A percentile compares a stretch with the other conserved stretches of the same genome.
These are phyloP conservation scores for Dolichotis patagonum DNA, from an alignment of 2,113 vertebrate genomes.

Conservation along the genomic window DNA sequence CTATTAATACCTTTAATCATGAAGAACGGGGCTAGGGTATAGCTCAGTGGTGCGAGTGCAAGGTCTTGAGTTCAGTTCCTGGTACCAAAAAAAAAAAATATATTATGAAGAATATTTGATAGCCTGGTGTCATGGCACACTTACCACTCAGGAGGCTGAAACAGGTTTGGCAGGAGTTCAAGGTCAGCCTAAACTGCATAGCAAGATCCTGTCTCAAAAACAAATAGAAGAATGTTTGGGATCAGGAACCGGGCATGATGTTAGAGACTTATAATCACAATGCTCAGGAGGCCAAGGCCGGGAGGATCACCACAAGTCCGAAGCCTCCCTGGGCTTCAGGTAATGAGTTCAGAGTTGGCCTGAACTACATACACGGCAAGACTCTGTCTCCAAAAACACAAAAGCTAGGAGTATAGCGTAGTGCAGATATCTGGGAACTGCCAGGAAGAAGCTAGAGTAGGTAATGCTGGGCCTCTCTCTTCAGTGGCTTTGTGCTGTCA, in stretches of 20 bases:
- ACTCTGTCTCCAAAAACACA: not conserved
- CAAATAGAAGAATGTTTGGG: not conserved
- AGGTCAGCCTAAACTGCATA: not conserved
- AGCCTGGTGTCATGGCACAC: accelerated
- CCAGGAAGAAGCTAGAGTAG: not conserved
- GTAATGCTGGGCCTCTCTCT: not conserved
- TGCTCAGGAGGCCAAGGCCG: not conserved
- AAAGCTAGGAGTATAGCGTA: not conserved
- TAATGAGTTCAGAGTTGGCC: not conserved
- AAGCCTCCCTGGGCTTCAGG: not conserved
- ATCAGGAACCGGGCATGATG: not conserved
- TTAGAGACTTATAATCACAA: not conserved
- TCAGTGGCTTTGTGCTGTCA: not conserved
- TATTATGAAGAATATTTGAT: not conserved
- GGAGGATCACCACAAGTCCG: not conserved
- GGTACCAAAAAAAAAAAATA: too few species aligned
- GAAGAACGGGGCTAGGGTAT: too few species aligned
- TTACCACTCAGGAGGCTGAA: not conserved
- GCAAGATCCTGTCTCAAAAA: not conserved
- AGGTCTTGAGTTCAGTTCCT: too few species aligned
- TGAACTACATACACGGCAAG: not conserved
- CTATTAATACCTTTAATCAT: not conserved
- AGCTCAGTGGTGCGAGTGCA: too few species aligned
- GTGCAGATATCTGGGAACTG: not conserved
- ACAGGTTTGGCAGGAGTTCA: too few species aligned